These are phyloP conservation scores for Boloria euphrosyne DNA, from an alignment of 2,888 invertebrate genomes.

Conservation along the genomic window DNA sequence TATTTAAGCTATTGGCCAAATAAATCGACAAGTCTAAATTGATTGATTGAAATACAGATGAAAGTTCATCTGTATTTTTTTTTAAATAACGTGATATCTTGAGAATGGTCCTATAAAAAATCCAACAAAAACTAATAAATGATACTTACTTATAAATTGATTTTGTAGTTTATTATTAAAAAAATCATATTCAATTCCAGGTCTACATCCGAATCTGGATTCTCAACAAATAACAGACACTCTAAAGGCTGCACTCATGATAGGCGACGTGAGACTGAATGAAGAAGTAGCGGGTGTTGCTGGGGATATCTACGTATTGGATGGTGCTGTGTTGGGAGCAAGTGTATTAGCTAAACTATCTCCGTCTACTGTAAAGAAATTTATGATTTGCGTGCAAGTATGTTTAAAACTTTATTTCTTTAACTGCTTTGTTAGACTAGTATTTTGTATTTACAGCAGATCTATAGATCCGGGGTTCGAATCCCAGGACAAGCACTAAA, in stretches of 20 bases:
- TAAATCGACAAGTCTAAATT: no score
- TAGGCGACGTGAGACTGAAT: conserved; percentile 89
- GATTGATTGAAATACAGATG: no score
- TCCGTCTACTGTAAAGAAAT: conserved; percentile 90
- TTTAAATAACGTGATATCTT: no score
- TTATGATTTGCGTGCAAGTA: conserved; percentile 90
- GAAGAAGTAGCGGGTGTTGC: conserved; percentile 91
- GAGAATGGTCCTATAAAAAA: no score
- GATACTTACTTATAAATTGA: no score
- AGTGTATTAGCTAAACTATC: conserved; percentile 90
- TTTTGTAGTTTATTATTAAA: not conserved
- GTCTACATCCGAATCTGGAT: conserved; percentile 84
- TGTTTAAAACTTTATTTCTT: not conserved
- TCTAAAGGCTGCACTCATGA: conserved; percentile 91
- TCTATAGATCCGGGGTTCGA: no score
- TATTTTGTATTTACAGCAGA: no score
- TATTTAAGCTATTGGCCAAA: no score
- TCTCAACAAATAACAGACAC: conserved; percentile 87
- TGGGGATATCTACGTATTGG: conserved; percentile 91
- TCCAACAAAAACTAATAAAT: no score
- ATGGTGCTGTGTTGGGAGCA: conserved; percentile 88
- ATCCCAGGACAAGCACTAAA: not conserved
- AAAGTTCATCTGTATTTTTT: no score
- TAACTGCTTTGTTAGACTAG: not conserved
- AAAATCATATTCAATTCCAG: conserved; percentile 47